phyloP scores from a whole-genome alignment of 2,888 invertebrate species.

The Stomorhina lunata region DNA sequence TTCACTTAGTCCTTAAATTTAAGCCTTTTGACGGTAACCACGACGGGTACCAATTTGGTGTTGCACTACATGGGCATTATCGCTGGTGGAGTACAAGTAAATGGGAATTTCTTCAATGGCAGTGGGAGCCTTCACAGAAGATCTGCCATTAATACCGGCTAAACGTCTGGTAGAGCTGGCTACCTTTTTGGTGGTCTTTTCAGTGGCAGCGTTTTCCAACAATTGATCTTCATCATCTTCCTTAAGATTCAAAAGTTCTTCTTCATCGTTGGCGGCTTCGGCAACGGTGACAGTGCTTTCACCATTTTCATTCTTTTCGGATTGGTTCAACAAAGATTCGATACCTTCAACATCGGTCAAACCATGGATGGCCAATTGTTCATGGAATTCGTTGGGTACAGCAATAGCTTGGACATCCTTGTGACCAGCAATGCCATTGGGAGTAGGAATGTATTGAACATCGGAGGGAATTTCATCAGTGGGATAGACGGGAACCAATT shows the following conservation, averaged over 20 bases:
- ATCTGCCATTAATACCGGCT: constrained; percentile 69
- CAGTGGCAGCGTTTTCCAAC: constrained; percentile 66
- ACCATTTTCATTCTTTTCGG: constrained; percentile 66
- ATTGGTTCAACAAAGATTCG: constrained; percentile 71
- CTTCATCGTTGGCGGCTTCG: constrained; percentile 68
- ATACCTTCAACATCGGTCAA: constrained; percentile 73
- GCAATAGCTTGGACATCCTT: constrained; percentile 77
- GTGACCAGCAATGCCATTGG: constrained; percentile 75
- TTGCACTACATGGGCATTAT: constrained; percentile 64
- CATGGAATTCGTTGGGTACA: constrained; percentile 75
- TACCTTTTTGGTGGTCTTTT: constrained; percentile 22
- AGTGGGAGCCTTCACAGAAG: constrained; percentile 70
- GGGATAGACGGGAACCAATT: constrained; percentile 77
- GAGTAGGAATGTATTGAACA: constrained; percentile 75
- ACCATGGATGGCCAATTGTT: constrained; percentile 73
- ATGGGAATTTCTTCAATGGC: constrained; percentile 74
- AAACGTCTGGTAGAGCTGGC: constrained; percentile 67
- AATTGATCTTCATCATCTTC: constrained; percentile 75
- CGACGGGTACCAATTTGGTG: constrained; percentile 66
- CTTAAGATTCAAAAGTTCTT: constrained; percentile 70
- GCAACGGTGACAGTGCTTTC: constrained; percentile 68
- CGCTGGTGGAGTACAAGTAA: constrained; percentile 74
- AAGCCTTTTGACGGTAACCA: constrained; percentile 61
- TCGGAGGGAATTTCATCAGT: constrained; percentile 74
- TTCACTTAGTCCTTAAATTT: not conserved